Conservation (phyloP, 2,888 invertebrate species). For the Macrosoma leucophasiata region DNA sequence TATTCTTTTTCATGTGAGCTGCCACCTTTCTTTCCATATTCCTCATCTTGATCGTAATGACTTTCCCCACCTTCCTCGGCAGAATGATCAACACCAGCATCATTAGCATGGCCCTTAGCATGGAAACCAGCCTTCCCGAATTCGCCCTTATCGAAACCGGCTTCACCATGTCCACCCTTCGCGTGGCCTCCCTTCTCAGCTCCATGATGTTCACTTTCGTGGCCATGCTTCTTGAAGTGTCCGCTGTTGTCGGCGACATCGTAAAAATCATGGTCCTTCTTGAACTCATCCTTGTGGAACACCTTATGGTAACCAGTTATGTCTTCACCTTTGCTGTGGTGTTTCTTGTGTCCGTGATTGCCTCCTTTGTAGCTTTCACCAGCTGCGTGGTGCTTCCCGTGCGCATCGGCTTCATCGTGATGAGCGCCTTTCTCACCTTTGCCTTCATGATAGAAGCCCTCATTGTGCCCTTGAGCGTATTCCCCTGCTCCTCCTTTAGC, state of each 20-base stretch:
- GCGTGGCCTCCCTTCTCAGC: conserved; percentile 73
- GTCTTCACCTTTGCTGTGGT: conserved; percentile 81
- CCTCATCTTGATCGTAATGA: conserved; percentile 70
- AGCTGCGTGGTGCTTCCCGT: conserved; percentile 71
- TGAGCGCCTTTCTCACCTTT: conserved; percentile 73
- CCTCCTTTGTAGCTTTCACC: conserved; percentile 73
- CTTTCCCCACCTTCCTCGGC: conserved; percentile 74
- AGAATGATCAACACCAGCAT: conserved; percentile 71
- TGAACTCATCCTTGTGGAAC: conserved; percentile 85
- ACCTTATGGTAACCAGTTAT: conserved; percentile 83
- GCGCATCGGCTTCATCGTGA: conserved; percentile 69
- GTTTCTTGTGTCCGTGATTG: conserved; percentile 74
- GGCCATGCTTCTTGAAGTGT: conserved; percentile 78
- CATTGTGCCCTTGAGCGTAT: conserved; percentile 69
- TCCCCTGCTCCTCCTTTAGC: conserved; percentile 75
- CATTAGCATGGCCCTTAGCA: conserved; percentile 74
- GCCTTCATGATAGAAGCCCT: conserved; percentile 69
- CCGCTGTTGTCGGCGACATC: conserved; percentile 82
- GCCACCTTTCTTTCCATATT: conserved; percentile 73
- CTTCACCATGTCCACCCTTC: conserved; percentile 72
- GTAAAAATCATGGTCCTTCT: conserved; percentile 85
- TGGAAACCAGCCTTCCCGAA: conserved; percentile 74
- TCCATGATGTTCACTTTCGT: conserved; percentile 70
- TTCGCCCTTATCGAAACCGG: conserved; percentile 66
- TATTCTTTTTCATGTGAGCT: conserved; percentile 63